Evolutionary conservation across 2,888 invertebrate genomes (phyloP), one percentile per base, ranked within the genome.

Genomic region (Parnassius mnemosyne): DNA sequence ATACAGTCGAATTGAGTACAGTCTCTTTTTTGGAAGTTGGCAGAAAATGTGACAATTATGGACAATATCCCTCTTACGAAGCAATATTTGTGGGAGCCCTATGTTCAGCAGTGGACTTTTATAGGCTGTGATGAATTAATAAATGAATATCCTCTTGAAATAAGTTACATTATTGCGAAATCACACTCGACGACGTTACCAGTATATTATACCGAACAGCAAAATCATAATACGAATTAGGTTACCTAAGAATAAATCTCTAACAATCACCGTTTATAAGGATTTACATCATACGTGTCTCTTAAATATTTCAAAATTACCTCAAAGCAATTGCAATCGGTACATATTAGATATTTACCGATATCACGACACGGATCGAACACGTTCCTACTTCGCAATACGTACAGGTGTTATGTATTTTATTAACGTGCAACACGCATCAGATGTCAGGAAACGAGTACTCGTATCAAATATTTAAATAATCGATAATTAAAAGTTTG

Each of bases 221-320:
- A 52, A 20, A 59, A 59, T 55, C 46, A 51, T 55, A 51, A 55
- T 41, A 58, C 5, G 54, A 46, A 47, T 55, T 52, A 13, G 12
- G 56, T 63, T 63, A 51, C 51, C 16, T 56, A 60, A 63, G 56
- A 60, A 59, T 51, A 63, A 59, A 56, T 60, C 52, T 60, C 56
- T 52, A 56, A 43, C 44, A 16, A 52, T 54, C 53, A 20, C 42
- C 56, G 34, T 53, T 59, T 59, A 63, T 55, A 9, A 53, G 25
- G 43, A 54, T 59, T 63, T 63, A 25, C 62, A 54, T 54, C 59
- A 63, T 60, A 60, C 56, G 25, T 57, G 47, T 55, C 16, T 56
- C 47, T 46, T 47, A 59, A 63, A 56, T 52, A 44, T 13, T 44
- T 58, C 25, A 16, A 56, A 59, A 59, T 56, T 56, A 53, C 52